Percentiles rank a stretch among this genome's conserved stretches.
Conservation (phyloP, 2,888 invertebrate genomes). For the Phyllotreta striolata region DNA sequence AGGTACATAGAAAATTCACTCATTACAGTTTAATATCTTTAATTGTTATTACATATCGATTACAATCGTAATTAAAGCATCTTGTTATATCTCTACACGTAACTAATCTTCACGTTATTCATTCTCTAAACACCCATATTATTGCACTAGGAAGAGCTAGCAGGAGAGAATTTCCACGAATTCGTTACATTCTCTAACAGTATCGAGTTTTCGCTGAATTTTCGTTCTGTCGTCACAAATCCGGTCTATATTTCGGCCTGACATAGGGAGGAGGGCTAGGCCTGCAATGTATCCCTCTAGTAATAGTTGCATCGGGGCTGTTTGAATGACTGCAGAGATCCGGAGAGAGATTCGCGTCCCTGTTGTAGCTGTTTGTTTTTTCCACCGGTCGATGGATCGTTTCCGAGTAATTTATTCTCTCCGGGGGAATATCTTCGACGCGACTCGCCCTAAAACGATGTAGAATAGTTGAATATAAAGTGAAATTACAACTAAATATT, state of each 20-base stretch:
- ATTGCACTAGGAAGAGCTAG: no score
- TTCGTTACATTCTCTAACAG: constrained; percentile 32
- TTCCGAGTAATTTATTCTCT: constrained; percentile 72
- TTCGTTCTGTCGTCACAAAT: constrained; percentile 66
- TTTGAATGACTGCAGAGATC: constrained; percentile 55
- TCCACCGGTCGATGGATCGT: constrained; percentile 67
- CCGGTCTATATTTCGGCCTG: constrained; percentile 64
- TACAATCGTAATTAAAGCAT: no score
- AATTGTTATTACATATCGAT: no score
- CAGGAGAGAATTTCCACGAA: no score
- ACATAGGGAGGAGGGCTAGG: constrained; percentile 70
- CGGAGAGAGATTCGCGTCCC: constrained; percentile 54
- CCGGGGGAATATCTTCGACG: constrained; percentile 62
- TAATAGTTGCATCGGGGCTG: constrained; percentile 58
- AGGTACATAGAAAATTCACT: no score
- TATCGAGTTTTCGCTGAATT: constrained; percentile 48
- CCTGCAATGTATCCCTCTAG: constrained; percentile 60
- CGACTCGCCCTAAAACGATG: constrained; percentile 54
- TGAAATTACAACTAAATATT: neutral
- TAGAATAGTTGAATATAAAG: neutral
- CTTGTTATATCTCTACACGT: no score
- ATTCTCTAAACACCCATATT: no score
- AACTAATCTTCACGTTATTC: no score
- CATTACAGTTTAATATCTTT: no score
- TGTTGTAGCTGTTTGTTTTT: constrained; percentile 66